Conservation (phyloP, 1,140 invertebrate genomes). For the Diplogasteroides magnus region DNA sequence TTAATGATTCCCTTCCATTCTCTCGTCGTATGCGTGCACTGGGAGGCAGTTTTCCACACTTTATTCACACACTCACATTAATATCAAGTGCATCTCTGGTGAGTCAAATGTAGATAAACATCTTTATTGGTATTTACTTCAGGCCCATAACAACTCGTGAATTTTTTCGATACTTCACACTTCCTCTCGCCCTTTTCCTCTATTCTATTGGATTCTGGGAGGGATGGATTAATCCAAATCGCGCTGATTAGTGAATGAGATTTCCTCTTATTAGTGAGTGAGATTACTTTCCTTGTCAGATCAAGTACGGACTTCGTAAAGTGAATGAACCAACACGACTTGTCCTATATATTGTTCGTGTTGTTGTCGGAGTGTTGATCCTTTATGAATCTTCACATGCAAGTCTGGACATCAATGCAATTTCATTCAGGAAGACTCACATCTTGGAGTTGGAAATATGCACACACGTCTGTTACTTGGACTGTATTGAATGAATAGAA, state of each 20-base stretch:
- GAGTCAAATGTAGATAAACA: constrained; percentile 12
- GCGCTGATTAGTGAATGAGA: constrained; percentile 31
- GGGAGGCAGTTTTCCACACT: constrained; percentile 12
- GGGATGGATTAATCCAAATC: constrained; percentile 38
- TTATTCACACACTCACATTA: constrained; percentile 14
- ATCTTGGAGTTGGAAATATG: too few species aligned
- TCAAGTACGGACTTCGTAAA: too few species aligned
- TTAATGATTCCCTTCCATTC: neutral
- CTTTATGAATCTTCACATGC: neutral
- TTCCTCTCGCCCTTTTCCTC: constrained; percentile 33
- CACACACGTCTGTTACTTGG: neutral
- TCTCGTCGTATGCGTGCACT: constrained; percentile 11
- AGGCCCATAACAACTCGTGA: neutral
- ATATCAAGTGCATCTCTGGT: too few species aligned
- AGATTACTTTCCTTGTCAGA: too few species aligned
- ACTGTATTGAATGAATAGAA: neutral
- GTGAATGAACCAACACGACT: too few species aligned
- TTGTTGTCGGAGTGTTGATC: neutral
- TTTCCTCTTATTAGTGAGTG: too few species aligned
- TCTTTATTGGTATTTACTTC: constrained; percentile 18
- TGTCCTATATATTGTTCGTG: too few species aligned
- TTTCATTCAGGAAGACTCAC: neutral
- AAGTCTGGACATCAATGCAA: neutral
- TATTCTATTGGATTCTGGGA: constrained; percentile 48
- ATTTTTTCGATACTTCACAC: too few species aligned